Conservation (phyloP, 2,113 vertebrate species). For the Oceanodroma tethys region DNA sequence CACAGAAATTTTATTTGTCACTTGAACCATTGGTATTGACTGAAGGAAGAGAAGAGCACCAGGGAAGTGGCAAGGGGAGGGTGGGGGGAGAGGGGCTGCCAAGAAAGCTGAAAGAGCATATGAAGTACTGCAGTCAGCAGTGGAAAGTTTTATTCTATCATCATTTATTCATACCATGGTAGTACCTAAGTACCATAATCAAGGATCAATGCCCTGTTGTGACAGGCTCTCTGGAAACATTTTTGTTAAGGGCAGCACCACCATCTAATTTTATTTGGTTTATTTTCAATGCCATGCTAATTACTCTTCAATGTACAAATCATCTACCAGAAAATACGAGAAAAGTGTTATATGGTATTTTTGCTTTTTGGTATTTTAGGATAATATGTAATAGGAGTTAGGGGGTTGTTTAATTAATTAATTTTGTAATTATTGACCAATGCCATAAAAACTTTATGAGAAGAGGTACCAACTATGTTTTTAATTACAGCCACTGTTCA, state of each 20-base stretch:
- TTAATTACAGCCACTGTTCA: not conserved
- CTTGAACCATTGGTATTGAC: conserved; percentile 37
- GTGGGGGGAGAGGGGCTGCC: not conserved
- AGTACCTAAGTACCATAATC: not conserved
- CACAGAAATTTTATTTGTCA: conserved; percentile 65
- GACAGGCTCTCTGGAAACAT: not conserved
- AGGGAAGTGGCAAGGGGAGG: not conserved
- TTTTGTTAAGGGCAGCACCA: not conserved
- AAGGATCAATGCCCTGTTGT: not conserved
- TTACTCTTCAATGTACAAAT: not conserved
- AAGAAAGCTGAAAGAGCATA: not conserved
- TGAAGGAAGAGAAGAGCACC: conserved; percentile 30
- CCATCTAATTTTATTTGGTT: not conserved
- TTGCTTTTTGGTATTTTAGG: not conserved
- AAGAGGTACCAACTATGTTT: not conserved
- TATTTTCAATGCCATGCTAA: not conserved
- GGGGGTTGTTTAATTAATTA: not conserved
- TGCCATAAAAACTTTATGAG: not conserved
- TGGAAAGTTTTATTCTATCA: not conserved
- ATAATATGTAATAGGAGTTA: not conserved
- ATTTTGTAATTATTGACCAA: not conserved
- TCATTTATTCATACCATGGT: conserved; percentile 31
- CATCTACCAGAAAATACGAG: not conserved
- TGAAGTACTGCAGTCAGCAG: conserved; percentile 8
- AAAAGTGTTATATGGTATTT: not conserved